phyloP scores from a whole-genome alignment of 1,140 invertebrate genomes.

The Octopus bimaculoides region DNA sequence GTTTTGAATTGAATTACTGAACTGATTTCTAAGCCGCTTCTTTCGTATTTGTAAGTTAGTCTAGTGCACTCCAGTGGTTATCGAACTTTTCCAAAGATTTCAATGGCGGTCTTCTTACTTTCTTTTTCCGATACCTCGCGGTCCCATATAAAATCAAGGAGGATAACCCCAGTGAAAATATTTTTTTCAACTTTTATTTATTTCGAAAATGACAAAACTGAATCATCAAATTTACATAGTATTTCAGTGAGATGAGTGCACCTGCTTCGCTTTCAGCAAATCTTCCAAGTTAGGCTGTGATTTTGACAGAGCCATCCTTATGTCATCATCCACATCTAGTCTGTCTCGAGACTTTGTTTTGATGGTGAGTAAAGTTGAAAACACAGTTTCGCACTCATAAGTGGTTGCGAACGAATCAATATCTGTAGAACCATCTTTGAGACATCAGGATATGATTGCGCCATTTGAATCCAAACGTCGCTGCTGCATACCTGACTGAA shows the following conservation, averaged over 20 bases:
- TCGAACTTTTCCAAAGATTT: background rate
- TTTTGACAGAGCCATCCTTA: background rate
- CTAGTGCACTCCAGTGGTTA: background rate
- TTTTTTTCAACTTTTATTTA: background rate
- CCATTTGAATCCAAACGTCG: background rate
- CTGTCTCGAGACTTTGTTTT: background rate
- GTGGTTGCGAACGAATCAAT: slow-evolving; percentile 4
- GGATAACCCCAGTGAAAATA: background rate
- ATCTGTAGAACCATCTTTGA: background rate
- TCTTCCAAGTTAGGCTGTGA: background rate
- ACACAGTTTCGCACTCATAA: slow-evolving; percentile 1
- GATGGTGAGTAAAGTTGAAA: background rate
- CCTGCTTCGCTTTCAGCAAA: slow-evolving; percentile 6
- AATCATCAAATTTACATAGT: background rate
- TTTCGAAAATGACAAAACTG: background rate
- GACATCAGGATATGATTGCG: background rate
- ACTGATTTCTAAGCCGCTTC: too few relatives aligned
- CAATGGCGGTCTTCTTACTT: background rate
- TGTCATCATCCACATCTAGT: background rate
- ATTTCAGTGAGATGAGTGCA: background rate
- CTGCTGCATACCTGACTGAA: background rate
- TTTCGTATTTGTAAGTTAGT: too few relatives aligned
- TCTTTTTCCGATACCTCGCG: background rate
- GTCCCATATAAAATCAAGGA: background rate
- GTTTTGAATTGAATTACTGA: too few relatives aligned